Evolutionary conservation across 2,113 vertebrate species (phyloP).

Genomic region (Paralichthys olivaceus): DNA sequence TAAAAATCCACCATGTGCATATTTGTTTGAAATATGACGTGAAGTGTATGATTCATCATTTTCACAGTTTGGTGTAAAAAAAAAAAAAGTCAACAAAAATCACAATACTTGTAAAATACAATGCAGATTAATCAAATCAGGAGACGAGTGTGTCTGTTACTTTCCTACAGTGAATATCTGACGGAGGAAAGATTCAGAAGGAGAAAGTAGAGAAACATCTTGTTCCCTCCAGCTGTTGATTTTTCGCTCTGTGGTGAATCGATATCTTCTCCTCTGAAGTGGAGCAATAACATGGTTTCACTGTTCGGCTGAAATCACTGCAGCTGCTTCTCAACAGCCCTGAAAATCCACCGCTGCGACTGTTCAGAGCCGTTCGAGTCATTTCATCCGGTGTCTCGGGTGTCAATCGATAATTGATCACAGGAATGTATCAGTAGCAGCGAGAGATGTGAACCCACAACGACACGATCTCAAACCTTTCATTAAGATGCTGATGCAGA

Average conservation of each 20-base stretch:
- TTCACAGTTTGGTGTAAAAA: too few species aligned
- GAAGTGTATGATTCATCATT: too few species aligned
- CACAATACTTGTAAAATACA: too few species aligned
- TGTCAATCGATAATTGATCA: neutral
- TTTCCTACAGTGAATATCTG: neutral
- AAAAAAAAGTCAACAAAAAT: too few species aligned
- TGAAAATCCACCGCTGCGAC: conserved; percentile 14
- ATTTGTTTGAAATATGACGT: too few species aligned
- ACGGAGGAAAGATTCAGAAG: neutral
- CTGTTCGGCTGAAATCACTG: conserved; percentile 18
- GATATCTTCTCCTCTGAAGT: conserved; percentile 34
- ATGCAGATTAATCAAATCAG: too few species aligned
- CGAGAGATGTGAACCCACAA: too few species aligned
- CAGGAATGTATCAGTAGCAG: neutral
- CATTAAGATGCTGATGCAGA: neutral
- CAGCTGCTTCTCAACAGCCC: conserved; percentile 37
- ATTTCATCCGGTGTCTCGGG: too few species aligned
- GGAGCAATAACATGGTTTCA: conserved; percentile 22
- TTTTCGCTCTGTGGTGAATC: conserved; percentile 13
- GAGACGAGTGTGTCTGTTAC: neutral
- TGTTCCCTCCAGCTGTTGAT: conserved; percentile 19
- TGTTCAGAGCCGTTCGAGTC: conserved; percentile 1
- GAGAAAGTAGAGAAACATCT: neutral
- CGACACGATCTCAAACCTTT: neutral
- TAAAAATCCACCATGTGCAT: too few species aligned